A percentile compares a stretch with the other conserved stretches of the same genome.
phyloP scores from a whole-genome alignment of 2,797 vertebrate species.

The Nasua narica region DNA sequence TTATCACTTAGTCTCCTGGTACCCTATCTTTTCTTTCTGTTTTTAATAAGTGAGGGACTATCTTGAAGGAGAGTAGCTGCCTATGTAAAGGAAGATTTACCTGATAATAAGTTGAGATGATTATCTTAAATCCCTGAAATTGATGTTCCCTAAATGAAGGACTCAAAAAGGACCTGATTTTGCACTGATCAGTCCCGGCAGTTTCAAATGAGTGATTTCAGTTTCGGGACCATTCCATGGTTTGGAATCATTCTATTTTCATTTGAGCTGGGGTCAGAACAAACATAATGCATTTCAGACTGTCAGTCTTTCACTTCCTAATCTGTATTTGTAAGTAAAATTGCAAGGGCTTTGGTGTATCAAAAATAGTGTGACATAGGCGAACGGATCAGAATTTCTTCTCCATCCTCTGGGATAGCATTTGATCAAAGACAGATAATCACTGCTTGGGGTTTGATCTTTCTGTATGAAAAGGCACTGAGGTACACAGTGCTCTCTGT shows the following conservation, averaged over 20 bases:
- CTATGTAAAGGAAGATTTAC: conserved; percentile 52
- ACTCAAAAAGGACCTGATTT: background rate
- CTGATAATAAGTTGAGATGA: conserved; percentile 48
- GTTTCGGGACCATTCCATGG: background rate
- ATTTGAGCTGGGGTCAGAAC: conserved; percentile 54
- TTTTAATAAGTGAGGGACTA: background rate
- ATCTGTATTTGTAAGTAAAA: conserved; percentile 60
- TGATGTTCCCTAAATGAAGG: conserved; percentile 57
- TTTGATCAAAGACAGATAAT: conserved; percentile 35
- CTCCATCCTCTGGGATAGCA: background rate
- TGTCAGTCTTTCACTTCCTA: background rate
- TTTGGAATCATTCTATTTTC: conserved; percentile 55
- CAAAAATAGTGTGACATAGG: conserved; percentile 63
- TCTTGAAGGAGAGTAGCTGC: conserved; percentile 29
- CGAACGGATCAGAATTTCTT: conserved; percentile 50
- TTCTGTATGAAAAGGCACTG: background rate
- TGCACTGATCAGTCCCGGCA: conserved; percentile 8
- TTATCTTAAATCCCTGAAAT: conserved; percentile 53
- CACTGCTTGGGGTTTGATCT: background rate
- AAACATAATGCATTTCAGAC: conserved; percentile 35
- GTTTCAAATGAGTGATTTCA: conserved; percentile 53
- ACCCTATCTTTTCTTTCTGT: background rate
- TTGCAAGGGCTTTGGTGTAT: conserved; percentile 43
- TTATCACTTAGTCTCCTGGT: background rate
- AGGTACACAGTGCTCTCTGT: background rate